Percentiles rank a stretch among this genome's conserved stretches.
These are phyloP conservation scores for Cantharis flavilabris DNA, from an alignment of 2,888 invertebrate species.

Conservation along the genomic window DNA sequence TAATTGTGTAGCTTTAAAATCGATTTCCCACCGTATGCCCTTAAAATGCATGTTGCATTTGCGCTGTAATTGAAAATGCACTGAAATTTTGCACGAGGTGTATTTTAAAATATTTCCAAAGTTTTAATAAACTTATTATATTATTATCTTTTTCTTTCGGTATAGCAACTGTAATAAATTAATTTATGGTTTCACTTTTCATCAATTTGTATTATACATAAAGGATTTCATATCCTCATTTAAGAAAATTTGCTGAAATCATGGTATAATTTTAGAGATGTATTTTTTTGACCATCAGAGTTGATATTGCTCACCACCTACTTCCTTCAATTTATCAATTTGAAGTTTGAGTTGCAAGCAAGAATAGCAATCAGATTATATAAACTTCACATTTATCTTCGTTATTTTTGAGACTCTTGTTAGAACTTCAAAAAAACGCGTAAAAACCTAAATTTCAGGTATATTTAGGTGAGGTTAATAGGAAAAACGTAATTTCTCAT, in stretches of 20 bases:
- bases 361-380: neutral
- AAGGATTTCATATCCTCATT: neutral
- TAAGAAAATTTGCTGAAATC: neutral
- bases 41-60: neutral
- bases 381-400: neutral
- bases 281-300: neutral
- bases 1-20: neutral
- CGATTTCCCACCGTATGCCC: neutral
- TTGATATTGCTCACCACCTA: neutral
- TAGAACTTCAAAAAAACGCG: neutral
- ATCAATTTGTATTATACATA: neutral
- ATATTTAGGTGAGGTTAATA: neutral
- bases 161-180: neutral
- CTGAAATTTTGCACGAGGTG: too few relatives aligned
- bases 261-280: neutral
- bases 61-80: too few relatives aligned
- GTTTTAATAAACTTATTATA: neutral
- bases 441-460: neutral
- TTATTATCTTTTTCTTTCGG: neutral
- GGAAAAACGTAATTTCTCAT: neutral
- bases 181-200: neutral
- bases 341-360: neutral
- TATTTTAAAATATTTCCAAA: too few relatives aligned
- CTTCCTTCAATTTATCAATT: conserved; percentile 10
- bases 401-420: neutral